phyloP scores from a whole-genome alignment of 2,113 vertebrate species.

The Megaleporinus macrocephalus region DNA sequence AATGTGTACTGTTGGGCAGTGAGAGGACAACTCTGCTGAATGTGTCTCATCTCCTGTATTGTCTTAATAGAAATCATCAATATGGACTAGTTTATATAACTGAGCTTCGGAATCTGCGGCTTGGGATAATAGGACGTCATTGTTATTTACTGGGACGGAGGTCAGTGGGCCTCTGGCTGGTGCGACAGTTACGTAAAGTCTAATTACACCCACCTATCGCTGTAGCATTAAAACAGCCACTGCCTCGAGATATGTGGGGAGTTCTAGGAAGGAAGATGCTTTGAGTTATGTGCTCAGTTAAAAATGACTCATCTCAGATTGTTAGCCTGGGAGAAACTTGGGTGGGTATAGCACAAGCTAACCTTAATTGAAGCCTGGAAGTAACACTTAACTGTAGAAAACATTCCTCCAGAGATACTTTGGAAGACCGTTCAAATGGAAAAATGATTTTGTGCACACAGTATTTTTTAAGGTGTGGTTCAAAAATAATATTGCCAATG shows the following conservation, averaged over 20 bases:
- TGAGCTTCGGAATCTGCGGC: neutral
- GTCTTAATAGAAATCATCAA: neutral
- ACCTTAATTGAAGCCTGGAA: neutral
- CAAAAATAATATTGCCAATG: neutral
- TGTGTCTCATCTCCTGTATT: neutral
- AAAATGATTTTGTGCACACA: neutral
- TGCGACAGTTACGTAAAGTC: neutral
- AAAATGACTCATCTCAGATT: slow-evolving; percentile 11
- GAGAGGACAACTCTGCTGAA: too few species aligned
- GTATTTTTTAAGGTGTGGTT: neutral
- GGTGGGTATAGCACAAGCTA: neutral
- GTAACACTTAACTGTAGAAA: neutral
- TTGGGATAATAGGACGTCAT: neutral
- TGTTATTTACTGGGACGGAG: neutral
- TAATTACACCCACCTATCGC: slow-evolving; percentile 7
- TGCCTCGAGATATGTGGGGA: neutral
- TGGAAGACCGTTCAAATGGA: neutral
- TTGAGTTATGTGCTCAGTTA: neutral
- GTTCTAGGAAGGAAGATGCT: neutral
- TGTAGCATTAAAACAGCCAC: neutral
- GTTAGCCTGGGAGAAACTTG: neutral
- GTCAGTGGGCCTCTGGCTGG: neutral
- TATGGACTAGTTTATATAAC: neutral
- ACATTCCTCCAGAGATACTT: neutral
- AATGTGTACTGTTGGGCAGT: neutral